Conservation (phyloP, 2,797 vertebrate genomes). For the Hypotaenidia okinawae region DNA sequence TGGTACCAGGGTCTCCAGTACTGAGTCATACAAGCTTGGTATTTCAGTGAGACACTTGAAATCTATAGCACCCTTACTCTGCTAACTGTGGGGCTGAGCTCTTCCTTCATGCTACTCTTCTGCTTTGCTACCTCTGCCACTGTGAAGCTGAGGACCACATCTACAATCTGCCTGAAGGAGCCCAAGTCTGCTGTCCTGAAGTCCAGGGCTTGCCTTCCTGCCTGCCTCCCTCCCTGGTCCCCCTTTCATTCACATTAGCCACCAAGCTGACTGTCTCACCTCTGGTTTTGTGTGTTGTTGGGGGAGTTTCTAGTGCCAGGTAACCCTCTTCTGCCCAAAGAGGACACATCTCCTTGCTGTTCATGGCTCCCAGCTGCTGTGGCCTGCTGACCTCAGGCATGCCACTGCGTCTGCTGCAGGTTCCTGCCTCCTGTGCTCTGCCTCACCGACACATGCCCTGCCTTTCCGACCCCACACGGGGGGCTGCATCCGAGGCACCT, state of each 20-base stretch:
- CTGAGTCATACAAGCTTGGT: not conserved
- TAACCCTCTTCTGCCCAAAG: not conserved
- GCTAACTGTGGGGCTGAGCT: not conserved
- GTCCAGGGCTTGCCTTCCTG: not conserved
- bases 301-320: not conserved
- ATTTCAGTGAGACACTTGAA: not conserved
- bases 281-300: not conserved
- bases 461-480: not conserved
- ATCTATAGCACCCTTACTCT: not conserved
- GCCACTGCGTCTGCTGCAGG: accelerated
- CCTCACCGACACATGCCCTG: accelerated
- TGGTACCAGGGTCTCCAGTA: not conserved
- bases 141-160: not conserved
- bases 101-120: not conserved
- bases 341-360: accelerated
- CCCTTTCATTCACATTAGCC: not conserved
- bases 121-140: not conserved
- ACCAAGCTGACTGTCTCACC: not conserved
- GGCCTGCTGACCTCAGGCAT: not conserved
- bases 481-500: not conserved
- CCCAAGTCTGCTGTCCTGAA: not conserved
- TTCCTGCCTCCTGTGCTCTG: not conserved
- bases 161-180: not conserved
- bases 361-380: not conserved
- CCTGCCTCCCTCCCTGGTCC: not conserved